These are phyloP conservation scores for Sinonovacula constricta DNA, from an alignment of 1,140 invertebrate species.

Conservation along the genomic window DNA sequence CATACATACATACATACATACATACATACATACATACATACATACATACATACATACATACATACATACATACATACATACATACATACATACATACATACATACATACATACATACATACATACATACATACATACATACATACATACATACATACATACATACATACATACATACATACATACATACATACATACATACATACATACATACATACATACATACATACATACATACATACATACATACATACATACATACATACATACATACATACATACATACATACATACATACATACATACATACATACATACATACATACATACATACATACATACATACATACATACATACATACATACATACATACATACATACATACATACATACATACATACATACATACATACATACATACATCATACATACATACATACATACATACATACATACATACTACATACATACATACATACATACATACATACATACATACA, in stretches of 20 bases:
- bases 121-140: slow-evolving; percentile 23
- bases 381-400: slow-evolving; percentile 23
- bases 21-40: slow-evolving; percentile 23
- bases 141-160: slow-evolving; percentile 23
- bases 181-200: slow-evolving; percentile 23
- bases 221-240: slow-evolving; percentile 23
- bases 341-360: slow-evolving; percentile 23
- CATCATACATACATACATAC: no score
- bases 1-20: slow-evolving; percentile 23
- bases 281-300: slow-evolving; percentile 23
- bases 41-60: slow-evolving; percentile 23
- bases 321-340: slow-evolving; percentile 23
- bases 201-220: slow-evolving; percentile 23
- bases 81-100: slow-evolving; percentile 23
- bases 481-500: slow-evolving; percentile 21
- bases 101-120: slow-evolving; percentile 23
- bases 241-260: slow-evolving; percentile 23
- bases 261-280: slow-evolving; percentile 23
- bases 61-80: slow-evolving; percentile 23
- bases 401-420: no score
- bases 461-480: slow-evolving; percentile 25
- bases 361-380: slow-evolving; percentile 23
- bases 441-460: no score
- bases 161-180: slow-evolving; percentile 23
- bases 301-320: slow-evolving; percentile 23